Evolutionary conservation across 2,113 vertebrate species (phyloP).

Genomic region (Carollia perspicillata): DNA sequence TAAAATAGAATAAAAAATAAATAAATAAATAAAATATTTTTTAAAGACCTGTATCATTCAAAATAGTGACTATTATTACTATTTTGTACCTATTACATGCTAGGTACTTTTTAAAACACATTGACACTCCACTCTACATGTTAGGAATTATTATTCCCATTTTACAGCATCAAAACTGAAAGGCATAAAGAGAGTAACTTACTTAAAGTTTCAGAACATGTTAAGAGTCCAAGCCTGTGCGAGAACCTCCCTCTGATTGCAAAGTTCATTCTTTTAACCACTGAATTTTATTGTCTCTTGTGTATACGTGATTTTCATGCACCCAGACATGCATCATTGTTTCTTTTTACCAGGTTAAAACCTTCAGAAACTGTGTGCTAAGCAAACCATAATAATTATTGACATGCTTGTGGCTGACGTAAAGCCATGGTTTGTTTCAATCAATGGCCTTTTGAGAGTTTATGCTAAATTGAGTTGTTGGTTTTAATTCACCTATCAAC

Average conservation of each 20-base stretch:
- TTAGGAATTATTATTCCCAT: slow-evolving; percentile 5
- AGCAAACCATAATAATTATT: neutral
- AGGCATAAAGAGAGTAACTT: neutral
- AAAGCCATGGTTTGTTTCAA: neutral
- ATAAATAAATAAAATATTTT: too few relatives aligned
- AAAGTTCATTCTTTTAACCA: neutral
- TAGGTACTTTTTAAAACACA: neutral
- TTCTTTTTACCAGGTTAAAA: neutral
- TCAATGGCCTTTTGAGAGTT: neutral
- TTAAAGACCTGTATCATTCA: neutral
- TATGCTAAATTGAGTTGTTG: neutral
- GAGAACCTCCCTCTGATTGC: neutral
- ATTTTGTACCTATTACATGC: neutral
- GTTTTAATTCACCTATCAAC: neutral
- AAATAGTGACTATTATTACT: neutral
- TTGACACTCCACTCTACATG: neutral
- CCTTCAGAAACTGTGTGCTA: neutral
- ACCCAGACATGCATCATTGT: neutral
- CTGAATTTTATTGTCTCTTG: neutral
- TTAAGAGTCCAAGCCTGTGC: neutral
- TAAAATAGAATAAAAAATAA: too few relatives aligned
- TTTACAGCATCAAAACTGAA: neutral
- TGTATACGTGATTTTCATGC: neutral
- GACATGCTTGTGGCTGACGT: neutral
- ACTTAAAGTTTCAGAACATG: neutral